phyloP scores from a whole-genome alignment of 1,140 invertebrate species.

The Pseudomyrmex concolor region DNA sequence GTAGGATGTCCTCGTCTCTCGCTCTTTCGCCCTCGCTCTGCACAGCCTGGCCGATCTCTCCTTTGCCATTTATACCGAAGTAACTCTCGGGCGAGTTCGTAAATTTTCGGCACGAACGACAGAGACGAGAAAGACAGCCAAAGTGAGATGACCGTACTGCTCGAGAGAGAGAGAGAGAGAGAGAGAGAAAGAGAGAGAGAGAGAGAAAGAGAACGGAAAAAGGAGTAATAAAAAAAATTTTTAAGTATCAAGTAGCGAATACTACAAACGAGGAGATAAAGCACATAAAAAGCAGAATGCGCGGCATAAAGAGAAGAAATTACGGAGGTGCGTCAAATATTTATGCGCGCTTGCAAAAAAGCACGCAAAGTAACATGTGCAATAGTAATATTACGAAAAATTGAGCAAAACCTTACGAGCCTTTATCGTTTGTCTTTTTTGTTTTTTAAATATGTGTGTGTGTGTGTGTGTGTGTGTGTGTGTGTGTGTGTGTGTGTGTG shows the following conservation, averaged over 20 bases:
- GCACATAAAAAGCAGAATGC: background rate
- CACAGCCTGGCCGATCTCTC: conserved; percentile 29
- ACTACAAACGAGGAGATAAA: background rate
- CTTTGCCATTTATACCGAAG: conserved; percentile 52
- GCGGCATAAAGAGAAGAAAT: background rate
- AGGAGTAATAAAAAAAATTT: background rate
- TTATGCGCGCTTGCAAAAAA: background rate
- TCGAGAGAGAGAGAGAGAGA: conserved; percentile 12
- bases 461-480: too few relatives aligned
- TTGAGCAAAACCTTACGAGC: too few relatives aligned
- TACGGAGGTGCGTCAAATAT: background rate
- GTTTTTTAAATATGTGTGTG: too few relatives aligned
- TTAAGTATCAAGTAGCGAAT: conserved; percentile 3
- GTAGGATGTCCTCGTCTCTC: conserved; percentile 49
- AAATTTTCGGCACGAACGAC: conserved; percentile 71
- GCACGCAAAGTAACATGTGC: too few relatives aligned
- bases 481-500: too few relatives aligned
- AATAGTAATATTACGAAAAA: too few relatives aligned
- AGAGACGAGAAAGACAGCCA: conserved; percentile 10
- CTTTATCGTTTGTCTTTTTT: too few relatives aligned
- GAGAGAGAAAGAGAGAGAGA: background rate
- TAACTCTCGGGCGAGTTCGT: conserved; percentile 68
- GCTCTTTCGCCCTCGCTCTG: conserved; percentile 22
- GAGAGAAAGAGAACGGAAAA: background rate
- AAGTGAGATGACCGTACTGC: conserved; percentile 32